Percentiles rank a stretch among this genome's conserved stretches.
These are phyloP conservation scores for Yponomeuta plumbellus DNA, from an alignment of 2,888 invertebrate species.

Conservation along the genomic window DNA sequence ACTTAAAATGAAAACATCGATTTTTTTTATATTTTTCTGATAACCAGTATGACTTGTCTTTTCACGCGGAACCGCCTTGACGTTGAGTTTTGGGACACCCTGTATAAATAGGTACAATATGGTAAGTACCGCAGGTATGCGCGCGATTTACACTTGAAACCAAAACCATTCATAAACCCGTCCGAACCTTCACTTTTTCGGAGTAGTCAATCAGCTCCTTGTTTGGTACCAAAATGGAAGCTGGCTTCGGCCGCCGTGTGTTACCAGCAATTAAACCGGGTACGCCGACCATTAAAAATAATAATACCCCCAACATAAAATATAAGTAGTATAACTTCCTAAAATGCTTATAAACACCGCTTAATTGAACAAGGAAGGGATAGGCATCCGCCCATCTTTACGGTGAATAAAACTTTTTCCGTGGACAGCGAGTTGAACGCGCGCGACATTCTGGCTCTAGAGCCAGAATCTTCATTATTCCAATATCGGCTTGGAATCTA, in stretches of 20 bases:
- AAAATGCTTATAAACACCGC: conserved; percentile 15
- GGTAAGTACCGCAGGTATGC: not conserved
- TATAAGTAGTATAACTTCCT: conserved; percentile 21
- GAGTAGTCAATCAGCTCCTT: not conserved
- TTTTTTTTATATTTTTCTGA: no score
- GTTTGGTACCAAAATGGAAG: conserved; percentile 1
- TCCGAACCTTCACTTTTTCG: not conserved
- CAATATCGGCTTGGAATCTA: not conserved
- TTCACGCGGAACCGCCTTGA: no score
- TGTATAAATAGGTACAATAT: not conserved
- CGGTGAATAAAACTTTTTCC: not conserved
- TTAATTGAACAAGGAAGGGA: conserved; percentile 17
- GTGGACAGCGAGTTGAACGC: not conserved
- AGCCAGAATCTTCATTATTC: no score
- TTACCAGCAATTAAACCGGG: conserved; percentile 19
- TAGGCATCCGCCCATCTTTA: conserved; percentile 3
- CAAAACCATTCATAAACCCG: not conserved
- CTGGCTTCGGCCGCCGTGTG: not conserved
- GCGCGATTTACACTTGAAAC: not conserved
- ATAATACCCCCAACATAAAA: conserved; percentile 15
- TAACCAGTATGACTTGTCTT: no score
- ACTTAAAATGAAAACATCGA: no score
- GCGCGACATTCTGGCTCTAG: not conserved
- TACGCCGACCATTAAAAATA: conserved; percentile 16
- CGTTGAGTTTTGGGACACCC: no score